Evolutionary conservation across 2,113 vertebrate genomes (phyloP), one percentile per base, ranked within the genome.

Genomic region (Myrmecobius fasciatus): DNA sequence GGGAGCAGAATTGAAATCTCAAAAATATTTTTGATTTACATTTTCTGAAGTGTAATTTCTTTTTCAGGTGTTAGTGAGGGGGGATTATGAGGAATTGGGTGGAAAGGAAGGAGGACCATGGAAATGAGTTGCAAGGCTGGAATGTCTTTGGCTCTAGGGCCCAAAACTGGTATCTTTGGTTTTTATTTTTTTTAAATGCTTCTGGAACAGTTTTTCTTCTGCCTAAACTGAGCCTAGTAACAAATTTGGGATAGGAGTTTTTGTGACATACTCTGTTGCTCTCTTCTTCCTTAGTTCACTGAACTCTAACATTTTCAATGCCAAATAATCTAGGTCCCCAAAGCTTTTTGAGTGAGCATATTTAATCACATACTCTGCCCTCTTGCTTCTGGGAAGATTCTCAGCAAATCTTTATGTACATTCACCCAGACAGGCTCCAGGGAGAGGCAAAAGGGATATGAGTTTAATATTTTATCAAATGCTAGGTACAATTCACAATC

Each of bases 391-490:
- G 90, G 12, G 49, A 3, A 8, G 0, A 24, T 2, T 26, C 0
- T 43, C 3, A 54, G n/a, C 9, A 26, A 47, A 47, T 53, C 36
- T 28, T 28, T 92, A 10, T 25, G 54, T 51, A 92, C 28, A 0
- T 25, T 60, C 46, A 47, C 46, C 31, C 91, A 52, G 31, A 94
- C 75, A 52, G 51, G 92, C 94, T 60, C 26, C 46, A 88, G 83
- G 83, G 53, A 26, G 28, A 91, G 48, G 90, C 3, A 75, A 52
- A 46, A 46, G 28, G 0, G 1, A 36, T 10, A 51, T 1, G 25
- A 60, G 93, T 43, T 94, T 53, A 91, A 52, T 26, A 92, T 60
- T 91, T 60, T 48, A 67, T 92, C 52, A 89, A 56, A 67, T n/a
- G 67, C 36, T 83, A n/a, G 67, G 67, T 43, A 24, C n/a, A 43